Evolutionary conservation across 2,888 invertebrate species (phyloP), one percentile per base, ranked within the genome.

Genomic region (Melipona bicolor): DNA sequence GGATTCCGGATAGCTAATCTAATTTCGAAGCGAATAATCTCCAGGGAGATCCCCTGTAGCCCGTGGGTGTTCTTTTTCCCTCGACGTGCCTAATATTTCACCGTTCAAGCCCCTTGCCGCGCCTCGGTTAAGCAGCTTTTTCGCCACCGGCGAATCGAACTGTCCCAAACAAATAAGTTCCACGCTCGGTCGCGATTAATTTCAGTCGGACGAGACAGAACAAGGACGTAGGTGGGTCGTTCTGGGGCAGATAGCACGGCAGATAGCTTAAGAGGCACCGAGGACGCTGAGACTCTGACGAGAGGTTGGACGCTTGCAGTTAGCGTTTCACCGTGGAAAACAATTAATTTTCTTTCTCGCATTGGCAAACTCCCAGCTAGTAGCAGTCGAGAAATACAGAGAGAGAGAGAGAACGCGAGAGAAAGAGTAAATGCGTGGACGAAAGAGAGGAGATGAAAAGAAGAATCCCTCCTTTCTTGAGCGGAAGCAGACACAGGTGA

Each of bases 151-250:
- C 50, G 68, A 80, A 80, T 83, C 77, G 74, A 85, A 83, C 75
- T 62, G 78, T 69, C 73, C 76, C 56, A 71, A 65, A 50, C 82
- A 81, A 87, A 86, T 84, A 84, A 82, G 76, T 71, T 72, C 61
- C 77, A 75, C 64, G 86, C 79, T 76, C 64, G 50, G n/a, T 56
- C 50, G 52, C 86, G 79, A 88, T 88, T 86, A 83, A 88, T 87
- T 86, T 72, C 64, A 70, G 74, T 72, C 65, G 27, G 43, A 56
- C 54, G 61, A 73, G 70, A 62, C 79, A 64, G 77, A 84, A 76
- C 75, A 82, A 50, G 61, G 62, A 21, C 19, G 24, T 19, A 43
- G 11, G 17, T 59, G 4, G 27, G 27, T 19, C 13, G 72, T 9
- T 1, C 43, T 24, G 4, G 19, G 3, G 27, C 9, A 17, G 62